phyloP scores from a whole-genome alignment of 1,140 invertebrate genomes.

The Drosophila arawakana region DNA sequence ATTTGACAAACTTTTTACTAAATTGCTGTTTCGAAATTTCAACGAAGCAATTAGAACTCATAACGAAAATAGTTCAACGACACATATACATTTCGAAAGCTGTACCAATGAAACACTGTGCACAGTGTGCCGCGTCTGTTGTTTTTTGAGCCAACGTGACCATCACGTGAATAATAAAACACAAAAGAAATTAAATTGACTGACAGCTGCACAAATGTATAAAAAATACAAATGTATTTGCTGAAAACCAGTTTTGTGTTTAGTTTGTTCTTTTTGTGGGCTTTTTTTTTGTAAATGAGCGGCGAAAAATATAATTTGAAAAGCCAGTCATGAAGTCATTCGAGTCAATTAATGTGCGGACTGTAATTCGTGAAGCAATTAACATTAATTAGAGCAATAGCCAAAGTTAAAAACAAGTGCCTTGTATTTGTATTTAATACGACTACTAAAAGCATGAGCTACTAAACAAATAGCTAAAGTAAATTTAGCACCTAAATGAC shows the following conservation, averaged over 20 bases:
- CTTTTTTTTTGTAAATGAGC: slow-evolving; percentile 8
- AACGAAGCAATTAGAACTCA: slow-evolving; percentile 12
- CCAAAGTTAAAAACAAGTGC: slow-evolving; percentile 16
- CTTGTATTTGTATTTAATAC: slow-evolving; percentile 17
- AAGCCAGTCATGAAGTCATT: slow-evolving; percentile 46
- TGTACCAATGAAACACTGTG: slow-evolving; percentile 27
- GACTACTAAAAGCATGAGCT: slow-evolving; percentile 8
- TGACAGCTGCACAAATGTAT: slow-evolving; percentile 5
- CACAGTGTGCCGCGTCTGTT: slow-evolving; percentile 39
- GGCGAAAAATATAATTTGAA: slow-evolving; percentile 37
- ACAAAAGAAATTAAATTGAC: slow-evolving; percentile 14
- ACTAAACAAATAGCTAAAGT: slow-evolving; percentile 46
- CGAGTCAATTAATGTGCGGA: slow-evolving; percentile 46
- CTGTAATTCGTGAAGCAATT: slow-evolving; percentile 54
- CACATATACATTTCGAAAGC: slow-evolving; percentile 43
- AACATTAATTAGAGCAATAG: slow-evolving; percentile 71
- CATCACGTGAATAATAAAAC: slow-evolving; percentile 58
- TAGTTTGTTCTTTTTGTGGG: slow-evolving; percentile 1
- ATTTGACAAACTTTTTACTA: slow-evolving; percentile 4
- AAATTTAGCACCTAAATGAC: slow-evolving; percentile 49
- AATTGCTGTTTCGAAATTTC: not conserved
- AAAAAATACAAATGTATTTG: slow-evolving; percentile 1
- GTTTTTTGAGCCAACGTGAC: slow-evolving; percentile 66
- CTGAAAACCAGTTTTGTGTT: slow-evolving; percentile 35
- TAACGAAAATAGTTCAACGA: slow-evolving; percentile 53